These are phyloP conservation scores for Chrysomela aeneicollis DNA, from an alignment of 2,888 invertebrate species.

Conservation along the genomic window DNA sequence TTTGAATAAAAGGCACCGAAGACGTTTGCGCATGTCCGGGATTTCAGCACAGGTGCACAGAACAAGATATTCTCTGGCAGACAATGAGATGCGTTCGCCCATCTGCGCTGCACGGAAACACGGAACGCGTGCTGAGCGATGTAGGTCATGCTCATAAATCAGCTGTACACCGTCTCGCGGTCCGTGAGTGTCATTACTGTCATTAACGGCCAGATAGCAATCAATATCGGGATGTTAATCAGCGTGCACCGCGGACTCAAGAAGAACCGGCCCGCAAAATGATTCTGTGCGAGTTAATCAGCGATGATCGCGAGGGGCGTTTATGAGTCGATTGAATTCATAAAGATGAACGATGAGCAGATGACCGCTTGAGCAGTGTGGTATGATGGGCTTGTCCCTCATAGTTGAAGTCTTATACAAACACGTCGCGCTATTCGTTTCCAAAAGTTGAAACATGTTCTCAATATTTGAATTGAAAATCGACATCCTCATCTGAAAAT, in stretches of 20 bases:
- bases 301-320: neutral
- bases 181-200: slow-evolving; percentile 28
- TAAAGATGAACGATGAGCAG: too few relatives aligned
- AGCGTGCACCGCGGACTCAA: slow-evolving; percentile 19
- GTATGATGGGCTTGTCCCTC: too few relatives aligned
- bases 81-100: neutral
- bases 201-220: slow-evolving; percentile 31
- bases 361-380: too few relatives aligned
- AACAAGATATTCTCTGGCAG: neutral
- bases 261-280: neutral
- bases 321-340: neutral
- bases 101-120: slow-evolving; percentile 19
- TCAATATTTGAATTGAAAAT: too few relatives aligned
- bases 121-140: slow-evolving; percentile 36
- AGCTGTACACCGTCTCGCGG: slow-evolving; percentile 34
- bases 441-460: too few relatives aligned
- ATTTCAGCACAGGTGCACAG: neutral
- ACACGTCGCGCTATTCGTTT: too few relatives aligned
- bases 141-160: slow-evolving; percentile 39
- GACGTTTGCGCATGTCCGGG: too few relatives aligned
- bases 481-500: too few relatives aligned
- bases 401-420: too few relatives aligned
- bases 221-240: slow-evolving; percentile 39
- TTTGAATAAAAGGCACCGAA: too few relatives aligned
- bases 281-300: neutral